Conservation (phyloP, 2,797 vertebrate genomes). For the Cyclura pinguis region DNA sequence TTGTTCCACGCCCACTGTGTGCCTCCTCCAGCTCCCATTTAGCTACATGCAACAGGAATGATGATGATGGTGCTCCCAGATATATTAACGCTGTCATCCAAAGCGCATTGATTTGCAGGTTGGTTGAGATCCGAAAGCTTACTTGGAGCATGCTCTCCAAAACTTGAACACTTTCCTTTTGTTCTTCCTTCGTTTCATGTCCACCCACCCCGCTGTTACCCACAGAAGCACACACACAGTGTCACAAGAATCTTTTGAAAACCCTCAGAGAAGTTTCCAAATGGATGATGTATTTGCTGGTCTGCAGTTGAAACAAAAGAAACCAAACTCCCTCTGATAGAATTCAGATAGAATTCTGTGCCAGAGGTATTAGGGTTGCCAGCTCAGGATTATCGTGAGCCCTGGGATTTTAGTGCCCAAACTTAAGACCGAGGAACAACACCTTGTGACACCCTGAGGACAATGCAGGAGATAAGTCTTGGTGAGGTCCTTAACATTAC, state of each 20-base stretch:
- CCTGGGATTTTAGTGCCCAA: too few relatives aligned
- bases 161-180: neutral
- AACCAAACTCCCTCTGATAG: neutral
- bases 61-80: neutral
- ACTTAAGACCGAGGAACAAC: too few relatives aligned
- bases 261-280: neutral
- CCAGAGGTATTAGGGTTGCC: too few relatives aligned
- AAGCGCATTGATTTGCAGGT: neutral
- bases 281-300: neutral
- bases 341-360: neutral
- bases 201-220: neutral
- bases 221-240: neutral
- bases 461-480: too few relatives aligned
- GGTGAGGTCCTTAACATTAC: too few relatives aligned
- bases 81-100: neutral
- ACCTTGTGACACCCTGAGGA: too few relatives aligned
- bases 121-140: neutral
- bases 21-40: neutral
- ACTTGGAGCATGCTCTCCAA: neutral
- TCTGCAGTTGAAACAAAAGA: neutral
- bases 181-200: neutral
- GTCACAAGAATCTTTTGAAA: neutral
- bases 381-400: too few relatives aligned
- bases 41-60: neutral
- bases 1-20: conserved; percentile 19